Percentiles rank a stretch among this genome's conserved stretches.
These are phyloP conservation scores for Erpobdella octoculata DNA, from an alignment of 2,888 invertebrate species.

Conservation along the genomic window DNA sequence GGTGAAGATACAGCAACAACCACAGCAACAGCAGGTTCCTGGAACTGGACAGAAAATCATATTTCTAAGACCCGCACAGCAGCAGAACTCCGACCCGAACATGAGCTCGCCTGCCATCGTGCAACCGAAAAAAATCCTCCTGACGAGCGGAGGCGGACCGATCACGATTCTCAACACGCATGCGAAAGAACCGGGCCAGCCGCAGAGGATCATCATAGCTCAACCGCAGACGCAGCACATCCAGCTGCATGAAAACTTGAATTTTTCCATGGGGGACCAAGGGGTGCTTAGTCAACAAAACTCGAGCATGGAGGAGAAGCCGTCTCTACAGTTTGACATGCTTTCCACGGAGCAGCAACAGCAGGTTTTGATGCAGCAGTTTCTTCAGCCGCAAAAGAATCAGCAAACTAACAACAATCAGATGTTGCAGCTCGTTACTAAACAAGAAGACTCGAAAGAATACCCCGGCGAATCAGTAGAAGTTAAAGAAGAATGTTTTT, in stretches of 20 bases:
- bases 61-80: slow-evolving; percentile 17
- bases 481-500: neutral
- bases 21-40: neutral
- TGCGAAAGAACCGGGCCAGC: neutral
- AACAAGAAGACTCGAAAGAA: neutral
- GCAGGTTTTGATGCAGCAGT: neutral
- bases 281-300: neutral
- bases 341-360: slow-evolving; percentile 7
- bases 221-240: neutral
- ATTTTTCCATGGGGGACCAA: neutral
- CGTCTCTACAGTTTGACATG: slow-evolving; percentile 12
- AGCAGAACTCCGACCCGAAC: neutral
- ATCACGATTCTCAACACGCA: neutral
- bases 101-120: neutral
- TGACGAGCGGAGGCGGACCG: neutral
- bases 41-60: slow-evolving; percentile 19
- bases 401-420: neutral
- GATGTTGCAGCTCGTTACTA: neutral
- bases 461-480: too few species aligned
- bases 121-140: slow-evolving; percentile 15
- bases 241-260: slow-evolving; percentile 3
- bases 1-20: neutral
- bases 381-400: neutral
- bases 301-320: neutral
- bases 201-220: neutral